Base-by-base conservation (phyloP, 2,797 vertebrate species). In the Pterois miles region DNA sequence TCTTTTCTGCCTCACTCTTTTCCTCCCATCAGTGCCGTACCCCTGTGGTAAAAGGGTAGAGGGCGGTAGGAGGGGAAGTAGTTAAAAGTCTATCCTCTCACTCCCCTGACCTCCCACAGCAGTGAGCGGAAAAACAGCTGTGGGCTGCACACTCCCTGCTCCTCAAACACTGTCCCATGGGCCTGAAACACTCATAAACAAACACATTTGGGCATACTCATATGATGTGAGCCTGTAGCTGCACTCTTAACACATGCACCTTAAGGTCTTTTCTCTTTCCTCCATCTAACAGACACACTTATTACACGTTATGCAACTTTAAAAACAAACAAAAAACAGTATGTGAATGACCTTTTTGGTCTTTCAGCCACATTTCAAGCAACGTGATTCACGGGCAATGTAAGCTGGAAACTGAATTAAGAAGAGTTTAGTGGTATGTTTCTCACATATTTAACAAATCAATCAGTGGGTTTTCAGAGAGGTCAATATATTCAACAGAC, bases 81-180 rank as follows among this genome's bases (percentile, higher is more conserved):
- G 85, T 92, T 92, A 91, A 87, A 90, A 90, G 89, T 83, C 82
- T 78, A 84, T 88, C 82, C 77, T 76, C 80, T 90, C 88, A 84
- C 88, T 85, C 80, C 52, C 64, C 65, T 82, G 69, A 90, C 89
- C 91, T 88, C 83, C 72, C 80, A 65, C 70, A 27, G 80, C 70
- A 81, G 88, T 83, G 74, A 93, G 86, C 33, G 66, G 88, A 89
- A 94, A 93, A 93, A 81, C 93, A 93, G 89, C 90, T 91, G 87
- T 85, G 82, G 83, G 83, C 83, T 56, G 66, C 82, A 72, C 87
- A 88, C 88, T 85, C 81, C 81, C 67, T 46, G 11, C 82, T 84
- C 76, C 87, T 89, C 78, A 53, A 73, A 75, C 83, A 52, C 38
- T 2, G 77, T 85, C 88, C 78, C 87, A 20, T 6, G 84, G 82